Conservation (phyloP, 2,113 vertebrate species). For the Pangasianodon gigas region DNA sequence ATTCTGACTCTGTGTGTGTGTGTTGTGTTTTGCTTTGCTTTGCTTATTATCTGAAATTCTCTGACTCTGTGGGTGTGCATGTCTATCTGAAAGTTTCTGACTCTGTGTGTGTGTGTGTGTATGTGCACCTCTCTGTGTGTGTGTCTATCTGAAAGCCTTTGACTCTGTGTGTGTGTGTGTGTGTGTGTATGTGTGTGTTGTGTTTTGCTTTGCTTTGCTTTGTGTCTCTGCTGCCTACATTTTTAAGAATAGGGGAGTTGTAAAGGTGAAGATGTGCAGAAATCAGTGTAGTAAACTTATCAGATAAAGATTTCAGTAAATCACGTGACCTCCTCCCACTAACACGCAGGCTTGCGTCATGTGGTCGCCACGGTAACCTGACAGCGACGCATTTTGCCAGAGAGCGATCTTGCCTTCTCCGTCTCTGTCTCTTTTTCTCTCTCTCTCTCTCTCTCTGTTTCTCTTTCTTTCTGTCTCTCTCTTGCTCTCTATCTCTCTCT, state of each 20-base stretch:
- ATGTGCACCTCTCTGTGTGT: background rate
- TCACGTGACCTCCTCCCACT: background rate
- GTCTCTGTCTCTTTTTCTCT: background rate
- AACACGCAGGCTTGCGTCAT: background rate
- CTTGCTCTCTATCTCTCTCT: background rate
- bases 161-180: background rate
- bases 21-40: too few relatives aligned
- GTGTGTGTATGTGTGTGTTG: background rate
- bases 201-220: background rate
- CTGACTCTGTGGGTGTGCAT: background rate
- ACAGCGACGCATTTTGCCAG: background rate
- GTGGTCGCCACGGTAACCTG: constrained; percentile 33
- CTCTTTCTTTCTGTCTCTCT: background rate
- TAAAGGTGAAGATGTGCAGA: background rate
- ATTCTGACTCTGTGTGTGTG: constrained; percentile 7
- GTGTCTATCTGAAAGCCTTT: background rate
- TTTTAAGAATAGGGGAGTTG: background rate
- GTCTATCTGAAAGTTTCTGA: background rate
- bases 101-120: constrained; percentile 11
- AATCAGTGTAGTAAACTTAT: background rate
- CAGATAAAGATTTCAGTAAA: background rate
- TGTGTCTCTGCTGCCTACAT: background rate
- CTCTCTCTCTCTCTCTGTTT: background rate
- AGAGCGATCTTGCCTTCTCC: background rate
- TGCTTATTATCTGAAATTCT: background rate